Evolutionary conservation across 1,140 invertebrate species (phyloP), one percentile per base, ranked within the genome.

Genomic region (Pogonomyrmex barbatus): DNA sequence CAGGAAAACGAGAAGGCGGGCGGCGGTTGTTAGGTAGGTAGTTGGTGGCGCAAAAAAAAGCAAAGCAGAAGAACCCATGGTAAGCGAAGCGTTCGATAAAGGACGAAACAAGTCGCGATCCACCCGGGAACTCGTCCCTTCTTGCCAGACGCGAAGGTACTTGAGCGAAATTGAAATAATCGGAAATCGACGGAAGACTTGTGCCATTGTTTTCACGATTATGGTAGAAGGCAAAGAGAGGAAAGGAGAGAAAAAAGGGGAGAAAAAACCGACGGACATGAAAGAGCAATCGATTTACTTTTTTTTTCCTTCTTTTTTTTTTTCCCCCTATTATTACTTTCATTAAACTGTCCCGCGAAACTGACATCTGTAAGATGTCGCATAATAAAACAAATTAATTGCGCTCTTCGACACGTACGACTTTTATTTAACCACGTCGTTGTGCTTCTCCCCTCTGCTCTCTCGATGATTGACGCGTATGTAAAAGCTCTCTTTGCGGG

Each of bases 141-240:
- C 81, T 87, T 58, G 85, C 77, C 65, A 87, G 88, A 73, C 58
- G 76, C 88, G 85, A 77, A 83, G 76, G 88, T 89, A 78, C 88
- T 89, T 71, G 88, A 81, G 88, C 78, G 88, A 89, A 62, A 87
- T 89, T 54, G 70, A 76, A 86, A 82, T 89, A 89, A 89, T 89
- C 84, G 84, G 77, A 78, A 86, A 89, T 83, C 88, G 73, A 89
- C 84, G 50, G 70, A 73, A 87, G 83, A 30, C 79, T 83, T 75
- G 42, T 50, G 67, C 79, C 54, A 83, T 83, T 83, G 68, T 83
- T 83, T 83, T 83, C 79, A 47, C 39, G 68, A 17, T 71, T 54
- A 58, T 36, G 67, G 10, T 14, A 30, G 24, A 42, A 52, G 47
- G 33, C 33, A 36, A 10, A 12, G 67, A 24, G 17, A 47, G 54